These are phyloP conservation scores for Papilio elwesi DNA, from an alignment of 2,888 invertebrate species.

Conservation along the genomic window DNA sequence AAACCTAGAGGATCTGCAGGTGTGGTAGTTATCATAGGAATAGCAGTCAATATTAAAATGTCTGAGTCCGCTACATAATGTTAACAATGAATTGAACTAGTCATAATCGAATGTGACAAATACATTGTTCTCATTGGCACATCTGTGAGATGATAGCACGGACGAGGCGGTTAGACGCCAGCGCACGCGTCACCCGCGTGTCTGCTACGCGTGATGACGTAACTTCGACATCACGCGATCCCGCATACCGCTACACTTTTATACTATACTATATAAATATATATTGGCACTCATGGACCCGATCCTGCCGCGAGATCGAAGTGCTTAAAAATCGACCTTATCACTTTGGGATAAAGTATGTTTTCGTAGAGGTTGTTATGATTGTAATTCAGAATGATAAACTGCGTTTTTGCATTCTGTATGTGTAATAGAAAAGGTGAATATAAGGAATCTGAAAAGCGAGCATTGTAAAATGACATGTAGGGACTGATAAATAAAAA, in stretches of 20 bases:
- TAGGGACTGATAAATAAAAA: not conserved
- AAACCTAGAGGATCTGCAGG: not conserved
- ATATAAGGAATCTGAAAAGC: not conserved
- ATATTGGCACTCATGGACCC: not conserved
- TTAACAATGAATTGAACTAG: not conserved
- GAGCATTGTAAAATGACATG: not conserved
- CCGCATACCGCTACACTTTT: slow-evolving; percentile 24
- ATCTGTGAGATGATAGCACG: not conserved
- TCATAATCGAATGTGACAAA: slow-evolving; percentile 8
- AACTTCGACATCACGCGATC: slow-evolving; percentile 35
- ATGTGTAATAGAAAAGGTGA: not conserved
- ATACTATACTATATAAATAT: slow-evolving; percentile 1
- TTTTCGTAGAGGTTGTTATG: not conserved
- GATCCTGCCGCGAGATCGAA: not conserved
- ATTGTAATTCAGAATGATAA: slow-evolving; percentile 1
- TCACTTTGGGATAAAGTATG: not conserved
- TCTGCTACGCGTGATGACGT: slow-evolving; percentile 29
- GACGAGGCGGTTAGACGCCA: slow-evolving; percentile 9
- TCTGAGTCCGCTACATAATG: not conserved
- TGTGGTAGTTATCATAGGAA: not conserved
- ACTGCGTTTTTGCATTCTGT: slow-evolving; percentile 1
- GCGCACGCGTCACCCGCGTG: slow-evolving; percentile 40
- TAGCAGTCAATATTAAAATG: not conserved
- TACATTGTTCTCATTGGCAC: slow-evolving; percentile 13
- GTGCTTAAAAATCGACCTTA: not conserved